Evolutionary conservation across 1,140 invertebrate genomes (phyloP), one percentile per base, ranked within the genome.

Genomic region (Lepidostoma basale): DNA sequence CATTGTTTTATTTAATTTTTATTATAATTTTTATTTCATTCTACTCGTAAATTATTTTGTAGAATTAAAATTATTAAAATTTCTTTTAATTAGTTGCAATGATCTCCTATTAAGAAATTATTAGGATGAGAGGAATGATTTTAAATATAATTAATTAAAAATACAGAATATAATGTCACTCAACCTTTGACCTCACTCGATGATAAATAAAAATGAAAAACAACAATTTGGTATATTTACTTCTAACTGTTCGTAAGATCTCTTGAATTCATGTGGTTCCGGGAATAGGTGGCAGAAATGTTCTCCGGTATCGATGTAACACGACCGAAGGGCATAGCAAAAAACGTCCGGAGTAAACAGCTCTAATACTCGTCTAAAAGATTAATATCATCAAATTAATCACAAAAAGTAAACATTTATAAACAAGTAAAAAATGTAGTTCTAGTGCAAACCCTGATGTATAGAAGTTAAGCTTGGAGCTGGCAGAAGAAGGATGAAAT

Each of bases 291-390:
- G 59, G 28, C 71, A 73, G 20, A 64, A 70, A 1, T 56, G 49
- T 40, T 69, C 67, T 16, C 71, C 71, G 12, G 63, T 47, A 58
- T 69, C 67, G 1, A 64, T 52, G 14, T 20, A 44, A 42, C 71
- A 73, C 0, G 64, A 58, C 9, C 42, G 39, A 8, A 69, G 22
- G 6, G 58, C 63, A 42, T 73, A 73, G 28, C 71, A 73, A 47
- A 73, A 70, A 4, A 67, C 49, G 49, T 73, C 71, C 1, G 71
- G 71, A 39, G 71, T 73, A 36, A 73, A 67, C 25, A 70, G 8
- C 20, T 70, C 25, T 20, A 73, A 39, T 36, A 69, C 65, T 16
- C 54, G 63, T 23, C 71, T 73, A 18, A 8, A 56, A 12, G 23
- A 56, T n/a, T n/a, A n/a, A n/a, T n/a, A n/a, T n/a, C n/a, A n/a